A percentile compares a stretch with the other conserved stretches of the same genome.
Conservation (phyloP, 2,113 vertebrate genomes). For the Phyllostomus discolor region DNA sequence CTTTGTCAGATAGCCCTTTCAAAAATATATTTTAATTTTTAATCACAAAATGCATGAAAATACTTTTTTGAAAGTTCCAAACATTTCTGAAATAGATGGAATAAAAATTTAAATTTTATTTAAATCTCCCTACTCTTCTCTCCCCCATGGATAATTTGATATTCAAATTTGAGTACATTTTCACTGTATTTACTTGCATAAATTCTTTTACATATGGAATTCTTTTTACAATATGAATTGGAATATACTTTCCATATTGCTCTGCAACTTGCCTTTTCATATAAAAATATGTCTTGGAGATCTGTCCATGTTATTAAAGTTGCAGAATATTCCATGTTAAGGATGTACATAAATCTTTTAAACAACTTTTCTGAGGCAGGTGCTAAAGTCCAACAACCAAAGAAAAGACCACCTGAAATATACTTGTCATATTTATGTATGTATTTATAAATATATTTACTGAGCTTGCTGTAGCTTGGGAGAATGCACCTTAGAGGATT, state of each 20-base stretch:
- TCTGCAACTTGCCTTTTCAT: constrained; percentile 31
- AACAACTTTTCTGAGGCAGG: constrained; percentile 2
- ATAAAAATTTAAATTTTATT: constrained; percentile 28
- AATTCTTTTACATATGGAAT: constrained; percentile 35
- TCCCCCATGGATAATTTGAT: constrained; percentile 30
- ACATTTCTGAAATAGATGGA: background rate
- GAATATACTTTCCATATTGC: background rate
- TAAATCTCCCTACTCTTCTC: background rate
- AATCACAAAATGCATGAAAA: background rate
- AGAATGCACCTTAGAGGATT: background rate
- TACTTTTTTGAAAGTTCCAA: constrained; percentile 5
- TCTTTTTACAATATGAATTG: constrained; percentile 48
- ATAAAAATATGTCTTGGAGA: constrained; percentile 24
- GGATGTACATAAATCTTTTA: constrained; percentile 29
- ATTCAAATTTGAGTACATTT: constrained; percentile 39
- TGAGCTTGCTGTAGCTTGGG: background rate
- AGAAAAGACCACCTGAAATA: background rate
- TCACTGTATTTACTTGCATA: constrained; percentile 31
- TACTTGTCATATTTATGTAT: background rate
- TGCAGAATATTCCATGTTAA: constrained; percentile 26
- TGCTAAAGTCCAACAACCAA: constrained; percentile 15
- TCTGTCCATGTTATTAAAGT: constrained; percentile 29
- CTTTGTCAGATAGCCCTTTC: background rate
- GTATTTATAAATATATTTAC: background rate
- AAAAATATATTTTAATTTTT: background rate